Evolutionary conservation across 2,113 vertebrate species (phyloP).

Genomic region (Rhinopomastus cyanomelas): DNA sequence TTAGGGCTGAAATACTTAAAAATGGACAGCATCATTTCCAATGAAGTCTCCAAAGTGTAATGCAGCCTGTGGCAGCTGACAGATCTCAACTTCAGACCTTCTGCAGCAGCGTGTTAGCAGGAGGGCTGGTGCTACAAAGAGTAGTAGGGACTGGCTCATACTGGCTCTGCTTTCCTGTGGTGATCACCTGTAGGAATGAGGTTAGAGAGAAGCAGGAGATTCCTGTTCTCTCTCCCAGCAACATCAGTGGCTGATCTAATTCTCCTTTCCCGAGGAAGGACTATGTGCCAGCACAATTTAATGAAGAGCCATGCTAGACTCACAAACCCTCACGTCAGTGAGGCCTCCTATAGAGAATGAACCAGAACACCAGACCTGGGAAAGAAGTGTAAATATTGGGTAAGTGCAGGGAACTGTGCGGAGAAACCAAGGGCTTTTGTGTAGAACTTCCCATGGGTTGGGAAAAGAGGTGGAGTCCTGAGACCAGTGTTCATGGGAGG

Average conservation of each 20-base stretch:
- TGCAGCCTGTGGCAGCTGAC: neutral
- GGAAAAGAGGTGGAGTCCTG: neutral
- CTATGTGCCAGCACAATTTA: too few relatives aligned
- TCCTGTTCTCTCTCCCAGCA: neutral
- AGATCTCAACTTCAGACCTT: neutral
- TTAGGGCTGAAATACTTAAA: slow-evolving; percentile 22
- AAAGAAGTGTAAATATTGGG: neutral
- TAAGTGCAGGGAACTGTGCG: neutral
- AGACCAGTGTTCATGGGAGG: neutral
- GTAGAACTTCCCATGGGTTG: neutral
- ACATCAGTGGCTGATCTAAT: neutral
- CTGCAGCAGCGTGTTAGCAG: neutral
- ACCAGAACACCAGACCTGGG: neutral
- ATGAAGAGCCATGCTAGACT: neutral
- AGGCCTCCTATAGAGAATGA: neutral
- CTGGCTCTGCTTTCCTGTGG: neutral
- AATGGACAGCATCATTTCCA: slow-evolving; percentile 1
- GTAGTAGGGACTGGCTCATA: neutral
- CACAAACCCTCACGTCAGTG: neutral
- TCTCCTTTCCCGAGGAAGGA: neutral
- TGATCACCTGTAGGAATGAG: neutral
- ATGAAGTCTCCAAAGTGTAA: neutral
- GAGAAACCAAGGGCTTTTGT: neutral
- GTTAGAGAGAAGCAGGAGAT: neutral
- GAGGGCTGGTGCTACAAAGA: rapidly evolving